Base-by-base conservation (phyloP, 2,888 invertebrate species). In the Neoaliturus tenellus region DNA sequence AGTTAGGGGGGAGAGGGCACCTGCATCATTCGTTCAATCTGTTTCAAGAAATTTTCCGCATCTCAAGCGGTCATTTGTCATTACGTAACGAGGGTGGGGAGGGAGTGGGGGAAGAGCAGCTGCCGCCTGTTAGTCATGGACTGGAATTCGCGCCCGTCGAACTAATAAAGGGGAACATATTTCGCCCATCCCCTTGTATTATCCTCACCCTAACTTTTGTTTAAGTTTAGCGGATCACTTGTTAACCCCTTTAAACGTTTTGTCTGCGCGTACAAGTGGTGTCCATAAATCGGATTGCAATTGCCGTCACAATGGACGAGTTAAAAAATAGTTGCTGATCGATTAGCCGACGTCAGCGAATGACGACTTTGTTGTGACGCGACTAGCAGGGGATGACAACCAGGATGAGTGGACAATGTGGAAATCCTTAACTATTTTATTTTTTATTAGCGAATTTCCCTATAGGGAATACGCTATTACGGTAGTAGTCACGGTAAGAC, bases 11-110 rank as follows among this genome's bases (percentile, higher is more conserved):
- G n/a, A 44, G 75, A n/a, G 31, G 28, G 73, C 73, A 73, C 82
- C 73, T 82, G 82, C 82, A 82, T 73, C 73, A 73, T 82, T 55
- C 82, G 73, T 71, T 82, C 82, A 82, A 82, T 82, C 82, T 82
- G 82, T 82, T 78, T 73, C 73, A 55, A 82, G 82, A 82, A 81
- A 82, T 82, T 71, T 82, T 82, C 82, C 82, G 82, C 82, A 82
- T 82, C 82, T 82, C 82, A 82, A 73, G 82, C 62, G 80, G 69
- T 83, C 83, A 69, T 83, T 83, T 83, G 83, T 83, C 83, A 83
- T 83, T 62, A 80, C 83, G 91, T 69, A 81, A 71, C 67, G 48
- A 55, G 80, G 41, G 28, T 80, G 41, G 82, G 69, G 35, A 17
- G 82, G 41, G 82, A 55, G 35, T 41, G 71, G 41, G 31, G 58